A percentile compares a stretch with the other conserved stretches of the same genome.
These are phyloP conservation scores for Meteorus sp. DNA, from an alignment of 1,140 invertebrate genomes.

Conservation along the genomic window DNA sequence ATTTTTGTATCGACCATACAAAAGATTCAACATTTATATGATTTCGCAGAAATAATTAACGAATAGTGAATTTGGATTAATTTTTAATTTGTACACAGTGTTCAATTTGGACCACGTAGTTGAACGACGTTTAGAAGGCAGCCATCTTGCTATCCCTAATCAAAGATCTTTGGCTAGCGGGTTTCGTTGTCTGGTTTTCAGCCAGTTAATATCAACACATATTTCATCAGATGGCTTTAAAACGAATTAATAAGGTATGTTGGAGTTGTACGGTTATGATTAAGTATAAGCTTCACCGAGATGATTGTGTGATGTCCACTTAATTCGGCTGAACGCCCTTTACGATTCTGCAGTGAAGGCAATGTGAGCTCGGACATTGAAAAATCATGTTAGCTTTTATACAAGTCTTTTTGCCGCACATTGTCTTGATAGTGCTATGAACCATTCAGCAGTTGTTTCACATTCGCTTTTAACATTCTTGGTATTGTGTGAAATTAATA, in stretches of 20 bases:
- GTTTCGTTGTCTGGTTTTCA: conserved; percentile 60
- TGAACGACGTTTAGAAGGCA: conserved; percentile 58
- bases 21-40: neutral
- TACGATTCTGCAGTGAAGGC: conserved; percentile 55
- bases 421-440: conserved; percentile 3
- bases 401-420: conserved; percentile 3
- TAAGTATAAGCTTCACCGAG: conserved; percentile 8
- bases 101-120: conserved; percentile 55
- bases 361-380: conserved; percentile 48
- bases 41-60: neutral
- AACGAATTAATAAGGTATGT: conserved; percentile 95
- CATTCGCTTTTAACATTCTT: neutral
- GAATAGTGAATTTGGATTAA: neutral
- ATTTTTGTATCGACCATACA: neutral
- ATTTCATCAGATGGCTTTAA: conserved; percentile 84
- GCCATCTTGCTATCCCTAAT: conserved; percentile 64
- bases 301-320: conserved; percentile 31
- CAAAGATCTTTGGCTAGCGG: conserved; percentile 61
- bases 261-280: conserved; percentile 29
- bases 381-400: conserved; percentile 40
- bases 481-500: neutral
- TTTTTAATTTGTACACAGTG: too few species aligned
- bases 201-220: conserved; percentile 61
- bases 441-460: conserved; percentile 9
- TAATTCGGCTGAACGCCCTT: conserved; percentile 57